These are phyloP conservation scores for Anabacerthia variegaticeps DNA, from an alignment of 2,797 vertebrate genomes.

Conservation along the genomic window DNA sequence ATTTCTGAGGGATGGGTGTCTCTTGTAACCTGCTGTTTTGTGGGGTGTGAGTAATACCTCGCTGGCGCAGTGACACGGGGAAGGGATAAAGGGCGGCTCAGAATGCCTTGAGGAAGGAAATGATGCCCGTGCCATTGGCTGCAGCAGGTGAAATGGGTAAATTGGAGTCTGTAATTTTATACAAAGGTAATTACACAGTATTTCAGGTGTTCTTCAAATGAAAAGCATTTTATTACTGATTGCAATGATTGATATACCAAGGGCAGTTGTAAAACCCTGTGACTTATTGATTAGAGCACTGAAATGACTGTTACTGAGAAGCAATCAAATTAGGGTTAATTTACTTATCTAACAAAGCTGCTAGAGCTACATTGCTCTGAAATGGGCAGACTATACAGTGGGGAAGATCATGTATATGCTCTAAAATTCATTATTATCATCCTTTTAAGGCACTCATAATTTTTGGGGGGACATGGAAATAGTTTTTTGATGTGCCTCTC, in stretches of 20 bases:
- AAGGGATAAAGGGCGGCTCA: not conserved
- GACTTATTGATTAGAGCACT: conserved; percentile 27
- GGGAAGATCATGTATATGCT: not conserved
- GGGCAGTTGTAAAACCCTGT: not conserved
- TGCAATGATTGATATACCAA: conserved; percentile 2
- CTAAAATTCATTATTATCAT: not conserved
- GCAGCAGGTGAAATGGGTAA: not conserved
- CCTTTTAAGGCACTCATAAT: not conserved
- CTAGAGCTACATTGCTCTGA: not conserved
- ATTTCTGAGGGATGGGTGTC: not conserved
- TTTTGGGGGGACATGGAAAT: not conserved
- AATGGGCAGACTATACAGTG: not conserved
- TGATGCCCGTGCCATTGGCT: rapidly evolving
- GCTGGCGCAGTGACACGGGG: not conserved
- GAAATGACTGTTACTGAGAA: not conserved
- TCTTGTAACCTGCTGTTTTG: not conserved
- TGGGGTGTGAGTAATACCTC: not conserved
- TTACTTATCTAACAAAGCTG: conserved; percentile 18
- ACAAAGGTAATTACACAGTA: not conserved
- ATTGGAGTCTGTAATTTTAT: not conserved
- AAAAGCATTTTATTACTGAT: not conserved
- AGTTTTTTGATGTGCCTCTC: not conserved
- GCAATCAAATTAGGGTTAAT: conserved; percentile 48
- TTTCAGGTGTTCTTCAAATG: conserved; percentile 35
- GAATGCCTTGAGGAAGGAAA: not conserved